Evolutionary conservation across 1,140 invertebrate genomes (phyloP).

Genomic region (Formica exsecta): DNA sequence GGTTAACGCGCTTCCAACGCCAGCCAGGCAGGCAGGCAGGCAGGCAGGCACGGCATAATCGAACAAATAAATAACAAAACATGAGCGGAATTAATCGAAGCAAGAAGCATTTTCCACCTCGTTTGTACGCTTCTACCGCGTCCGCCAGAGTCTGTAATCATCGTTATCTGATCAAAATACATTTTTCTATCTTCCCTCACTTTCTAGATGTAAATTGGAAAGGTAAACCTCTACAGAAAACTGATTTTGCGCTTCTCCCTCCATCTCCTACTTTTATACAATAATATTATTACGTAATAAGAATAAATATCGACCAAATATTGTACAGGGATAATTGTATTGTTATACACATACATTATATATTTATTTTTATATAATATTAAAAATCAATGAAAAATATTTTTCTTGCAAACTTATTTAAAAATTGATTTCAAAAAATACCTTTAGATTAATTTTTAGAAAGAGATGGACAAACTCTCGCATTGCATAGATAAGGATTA

Average conservation of each 20-base stretch:
- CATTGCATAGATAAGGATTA: constrained; percentile 46
- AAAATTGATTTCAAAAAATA: constrained; percentile 10
- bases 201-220: not conserved
- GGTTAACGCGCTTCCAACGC: constrained; percentile 36
- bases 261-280: not conserved
- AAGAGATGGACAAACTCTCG: constrained; percentile 30
- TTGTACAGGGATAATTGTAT: too few relatives aligned
- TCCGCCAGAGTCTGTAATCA: not conserved
- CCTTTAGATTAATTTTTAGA: constrained; percentile 19
- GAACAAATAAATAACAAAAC: constrained; percentile 55
- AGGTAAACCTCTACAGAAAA: not conserved
- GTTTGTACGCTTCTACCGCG: not conserved
- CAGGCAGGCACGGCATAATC: constrained; percentile 24
- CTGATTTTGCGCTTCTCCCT: not conserved
- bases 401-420: not conserved
- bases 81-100: constrained; percentile 8
- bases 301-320: not conserved
- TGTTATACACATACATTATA: not conserved
- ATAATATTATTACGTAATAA: not conserved
- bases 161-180: not conserved
- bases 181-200: not conserved
- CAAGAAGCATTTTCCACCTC: not conserved
- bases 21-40: not conserved
- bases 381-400: not conserved
- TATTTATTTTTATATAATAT: not conserved